These are phyloP conservation scores for Melieria picta DNA, from an alignment of 2,888 invertebrate genomes.

Conservation along the genomic window DNA sequence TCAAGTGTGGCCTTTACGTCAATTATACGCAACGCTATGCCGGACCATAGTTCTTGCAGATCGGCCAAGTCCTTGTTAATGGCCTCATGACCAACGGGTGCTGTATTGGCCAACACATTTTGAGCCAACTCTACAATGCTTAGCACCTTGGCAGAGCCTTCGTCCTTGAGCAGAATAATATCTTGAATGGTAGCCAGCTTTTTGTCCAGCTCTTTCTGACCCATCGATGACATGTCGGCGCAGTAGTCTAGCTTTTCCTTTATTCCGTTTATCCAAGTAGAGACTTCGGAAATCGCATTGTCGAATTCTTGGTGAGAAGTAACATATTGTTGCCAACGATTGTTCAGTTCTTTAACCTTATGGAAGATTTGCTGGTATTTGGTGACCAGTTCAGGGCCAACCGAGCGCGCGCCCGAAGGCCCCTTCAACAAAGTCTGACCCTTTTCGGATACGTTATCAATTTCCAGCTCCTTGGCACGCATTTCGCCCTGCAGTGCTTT, in stretches of 20 bases:
- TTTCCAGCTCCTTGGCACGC: conserved; percentile 89
- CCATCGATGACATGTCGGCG: conserved; percentile 81
- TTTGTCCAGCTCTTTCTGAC: conserved; percentile 85
- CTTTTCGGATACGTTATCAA: conserved; percentile 91
- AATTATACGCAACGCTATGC: conserved; percentile 85
- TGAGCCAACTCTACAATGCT: conserved; percentile 91
- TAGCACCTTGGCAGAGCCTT: conserved; percentile 89
- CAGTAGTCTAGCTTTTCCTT: conserved; percentile 88
- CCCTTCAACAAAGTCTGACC: conserved; percentile 86
- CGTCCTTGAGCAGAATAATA: conserved; percentile 88
- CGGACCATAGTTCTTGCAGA: conserved; percentile 91
- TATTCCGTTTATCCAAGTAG: conserved; percentile 85
- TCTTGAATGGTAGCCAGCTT: conserved; percentile 88
- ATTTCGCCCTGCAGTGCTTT: conserved; percentile 87
- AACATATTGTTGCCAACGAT: conserved; percentile 93
- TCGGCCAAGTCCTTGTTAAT: conserved; percentile 85
- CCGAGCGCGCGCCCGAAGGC: conserved; percentile 76
- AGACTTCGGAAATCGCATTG: conserved; percentile 80
- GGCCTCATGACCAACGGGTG: conserved; percentile 85
- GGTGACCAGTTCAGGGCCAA: conserved; percentile 88
- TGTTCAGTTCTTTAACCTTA: conserved; percentile 89
- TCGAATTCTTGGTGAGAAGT: conserved; percentile 88
- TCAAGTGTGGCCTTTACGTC: conserved; percentile 89
- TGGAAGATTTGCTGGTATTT: conserved; percentile 91
- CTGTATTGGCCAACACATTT: conserved; percentile 89